phyloP scores from a whole-genome alignment of 1,140 invertebrate species.

The Eriocheir sinensis region DNA sequence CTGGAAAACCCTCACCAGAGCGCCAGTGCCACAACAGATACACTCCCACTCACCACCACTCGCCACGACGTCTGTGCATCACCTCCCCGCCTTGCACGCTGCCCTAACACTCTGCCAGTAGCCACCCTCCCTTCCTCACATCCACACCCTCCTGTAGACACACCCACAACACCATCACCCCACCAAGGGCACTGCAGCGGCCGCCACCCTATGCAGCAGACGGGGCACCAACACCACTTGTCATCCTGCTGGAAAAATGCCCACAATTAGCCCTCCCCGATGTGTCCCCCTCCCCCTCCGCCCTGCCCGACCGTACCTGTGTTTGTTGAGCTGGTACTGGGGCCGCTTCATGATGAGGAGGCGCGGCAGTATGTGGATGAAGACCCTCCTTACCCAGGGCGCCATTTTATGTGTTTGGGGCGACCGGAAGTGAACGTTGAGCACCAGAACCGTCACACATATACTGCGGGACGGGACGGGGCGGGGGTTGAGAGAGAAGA shows the following conservation, averaged over 20 bases:
- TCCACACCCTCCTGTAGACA: background rate
- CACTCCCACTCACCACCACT: background rate
- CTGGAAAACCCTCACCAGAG: background rate
- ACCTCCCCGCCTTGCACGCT: background rate
- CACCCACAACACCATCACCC: background rate
- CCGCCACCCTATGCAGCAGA: background rate
- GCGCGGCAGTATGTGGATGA: constrained; percentile 94
- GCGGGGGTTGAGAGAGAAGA: too few species aligned
- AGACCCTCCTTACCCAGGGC: constrained; percentile 95
- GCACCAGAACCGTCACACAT: constrained; percentile 87
- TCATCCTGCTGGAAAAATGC: background rate
- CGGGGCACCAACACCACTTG: background rate
- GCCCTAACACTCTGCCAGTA: constrained; percentile 12
- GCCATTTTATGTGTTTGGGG: constrained; percentile 97
- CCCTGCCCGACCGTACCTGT: constrained; percentile 84
- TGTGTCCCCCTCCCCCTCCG: too few species aligned
- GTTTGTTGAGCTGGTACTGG: constrained; percentile 90
- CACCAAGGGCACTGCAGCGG: background rate
- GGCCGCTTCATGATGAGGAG: constrained; percentile 91
- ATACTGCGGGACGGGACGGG: constrained; percentile 81
- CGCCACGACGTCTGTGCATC: background rate
- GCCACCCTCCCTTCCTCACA: too few species aligned
- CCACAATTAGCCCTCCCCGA: too few species aligned
- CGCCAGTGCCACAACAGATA: background rate
- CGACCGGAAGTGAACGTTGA: constrained; percentile 95